Evolutionary conservation across 1,140 invertebrate genomes (phyloP), one percentile per base, ranked within the genome.

Genomic region (Cephus cinctus): DNA sequence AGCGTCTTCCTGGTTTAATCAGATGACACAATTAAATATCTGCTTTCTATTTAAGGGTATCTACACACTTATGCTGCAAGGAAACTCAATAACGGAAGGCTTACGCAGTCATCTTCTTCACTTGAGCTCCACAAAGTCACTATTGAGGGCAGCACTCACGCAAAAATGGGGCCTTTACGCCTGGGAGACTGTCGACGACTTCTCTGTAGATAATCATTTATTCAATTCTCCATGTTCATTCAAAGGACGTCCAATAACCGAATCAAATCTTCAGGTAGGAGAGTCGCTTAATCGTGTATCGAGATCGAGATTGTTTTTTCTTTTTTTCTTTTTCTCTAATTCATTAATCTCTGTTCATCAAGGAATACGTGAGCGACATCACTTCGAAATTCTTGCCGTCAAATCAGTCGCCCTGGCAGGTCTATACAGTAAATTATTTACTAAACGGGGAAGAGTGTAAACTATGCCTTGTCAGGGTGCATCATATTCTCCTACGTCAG

Each of bases 331-430:
- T n/a, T n/a, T n/a, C n/a, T 14, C 20, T 12, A 40, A 30, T 48
- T 31, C 30, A 18, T n/a, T 18, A 5, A 36, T 16, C 46, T 38
- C n/a, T 50, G 20, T 45, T 42, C 52, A 76, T 78, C 54, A 77
- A 91, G 85, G 87, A 89, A 35, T 88, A 84, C 62, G 81, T 90
- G 4, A 90, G 86, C 56, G 87, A 89, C 22, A 78, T 87, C 11
- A 83, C 89, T n/a, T 83, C 85, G 3, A 90, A 89, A 69, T 87
- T 86, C 57, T 79, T 90, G 20, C 82, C 86, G 3, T 68, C 67
- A 3, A 81, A 83, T 30, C 70, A 83, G 21, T 83, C 89, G 1
- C 88, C 88, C 1, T 92, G 89, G 89, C 88, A 91, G 62, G 82
- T 90, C n/a, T 83, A 85, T 18, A 71, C 90, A 1, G 86, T 90